Base-by-base conservation (phyloP, 2,113 vertebrate genomes). In the Bolborhynchus lineola region DNA sequence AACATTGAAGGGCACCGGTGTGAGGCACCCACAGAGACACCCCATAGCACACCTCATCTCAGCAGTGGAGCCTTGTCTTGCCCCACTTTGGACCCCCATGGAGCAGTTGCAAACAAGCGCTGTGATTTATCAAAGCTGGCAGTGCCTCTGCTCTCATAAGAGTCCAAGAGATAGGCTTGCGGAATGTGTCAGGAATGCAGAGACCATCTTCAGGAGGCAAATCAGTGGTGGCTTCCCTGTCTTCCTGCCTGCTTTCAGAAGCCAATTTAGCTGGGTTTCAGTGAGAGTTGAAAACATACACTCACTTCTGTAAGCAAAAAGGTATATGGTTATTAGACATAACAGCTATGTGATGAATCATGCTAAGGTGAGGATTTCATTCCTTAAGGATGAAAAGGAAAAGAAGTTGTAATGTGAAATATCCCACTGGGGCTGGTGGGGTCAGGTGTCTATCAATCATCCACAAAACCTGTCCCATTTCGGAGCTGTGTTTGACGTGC, bases 401-500 rank as follows among this genome's bases (percentile, higher is more conserved):
- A 69, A 65, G 71, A 63, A 86, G 50, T 75, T 71, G 39, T 31
- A 21, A 10, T 29, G 44, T 60, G 83, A 84, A 94, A 25, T 35
- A 63, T 21, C 47, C 44, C 6, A 3, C 35, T 39, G 2, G 2
- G 33, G 18, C 29, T 86, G 72, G 6, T 17, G 60, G 68, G 55
- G 60, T 49, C 42, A 70, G 23, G 29, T 59, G 50, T 41, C 59
- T 53, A 3, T 53, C 67, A 42, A 24, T 60, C 60, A 81, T 31
- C 39, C 39, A 19, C 29, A 68, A 75, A n/a, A 47, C 29, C 25
- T 47, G 42, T 50, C 8, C 26, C 2, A 2, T 82, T 75, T n/a
- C 2, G 0, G 69, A 71, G 41, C 39, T 64, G 24, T 0, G 0
- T 75, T 63, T 84, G 24, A 57, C 41, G 1, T 74, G 64, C 28